These are phyloP conservation scores for Zhuqinia jingwanae DNA, from an alignment of 2,888 invertebrate genomes.

Conservation along the genomic window DNA sequence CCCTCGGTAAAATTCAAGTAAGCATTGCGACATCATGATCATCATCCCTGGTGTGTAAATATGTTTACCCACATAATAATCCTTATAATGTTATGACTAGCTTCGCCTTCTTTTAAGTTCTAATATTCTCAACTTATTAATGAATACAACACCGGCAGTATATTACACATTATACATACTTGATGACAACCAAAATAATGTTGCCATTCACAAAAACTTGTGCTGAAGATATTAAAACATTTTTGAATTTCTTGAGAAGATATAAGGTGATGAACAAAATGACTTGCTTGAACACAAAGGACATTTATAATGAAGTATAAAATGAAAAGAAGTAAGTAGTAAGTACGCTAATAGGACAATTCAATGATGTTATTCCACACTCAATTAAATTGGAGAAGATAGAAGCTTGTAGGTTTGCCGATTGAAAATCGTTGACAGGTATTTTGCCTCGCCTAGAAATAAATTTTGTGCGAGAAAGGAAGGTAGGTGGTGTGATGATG, in stretches of 20 bases:
- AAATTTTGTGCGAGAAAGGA: neutral
- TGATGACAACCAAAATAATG: too few species aligned
- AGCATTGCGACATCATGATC: constrained; percentile 18
- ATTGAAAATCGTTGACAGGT: constrained; percentile 30
- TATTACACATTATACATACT: too few species aligned
- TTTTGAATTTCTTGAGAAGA: neutral
- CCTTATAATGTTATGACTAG: too few species aligned
- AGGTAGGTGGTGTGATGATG: neutral
- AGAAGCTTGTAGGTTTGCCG: neutral
- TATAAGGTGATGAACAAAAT: neutral
- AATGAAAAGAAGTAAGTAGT: neutral
- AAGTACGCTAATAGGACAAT: constrained; percentile 6
- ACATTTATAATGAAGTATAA: neutral
- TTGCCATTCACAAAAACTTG: neutral
- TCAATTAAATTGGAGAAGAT: neutral
- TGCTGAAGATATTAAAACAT: neutral
- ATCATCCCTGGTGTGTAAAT: too few species aligned
- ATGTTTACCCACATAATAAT: too few species aligned
- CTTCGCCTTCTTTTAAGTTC: too few species aligned
- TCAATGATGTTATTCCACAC: neutral
- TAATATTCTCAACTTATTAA: too few species aligned
- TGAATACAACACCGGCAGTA: too few species aligned
- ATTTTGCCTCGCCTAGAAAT: constrained; percentile 37
- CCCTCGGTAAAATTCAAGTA: constrained; percentile 31
- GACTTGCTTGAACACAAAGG: neutral